Conservation (phyloP, 2,797 vertebrate species). For the Sebastolobus alascanus region DNA sequence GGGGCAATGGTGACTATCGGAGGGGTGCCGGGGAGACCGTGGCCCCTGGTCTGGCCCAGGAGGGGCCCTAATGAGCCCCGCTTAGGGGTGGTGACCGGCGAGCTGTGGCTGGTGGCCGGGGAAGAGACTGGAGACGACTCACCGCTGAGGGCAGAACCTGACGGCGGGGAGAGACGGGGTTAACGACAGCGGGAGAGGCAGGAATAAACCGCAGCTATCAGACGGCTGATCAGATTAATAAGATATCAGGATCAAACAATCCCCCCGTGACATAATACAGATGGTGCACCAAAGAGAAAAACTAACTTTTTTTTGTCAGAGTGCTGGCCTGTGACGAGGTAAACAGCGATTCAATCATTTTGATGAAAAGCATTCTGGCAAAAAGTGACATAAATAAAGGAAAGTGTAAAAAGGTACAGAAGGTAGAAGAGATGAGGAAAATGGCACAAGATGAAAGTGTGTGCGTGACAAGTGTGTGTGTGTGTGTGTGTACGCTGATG, state of each 20-base stretch:
- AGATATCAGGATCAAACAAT: slow-evolving; percentile 42
- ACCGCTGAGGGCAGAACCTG: slow-evolving; percentile 93
- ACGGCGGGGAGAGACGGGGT: slow-evolving; percentile 7
- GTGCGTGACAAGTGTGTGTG: slow-evolving; percentile 11
- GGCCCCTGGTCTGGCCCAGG: slow-evolving; percentile 90
- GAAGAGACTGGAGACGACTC: slow-evolving; percentile 96
- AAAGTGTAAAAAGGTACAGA: slow-evolving; percentile 29
- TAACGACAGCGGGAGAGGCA: slow-evolving; percentile 10
- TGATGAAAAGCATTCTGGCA: slow-evolving; percentile 38
- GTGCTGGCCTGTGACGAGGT: slow-evolving; percentile 30
- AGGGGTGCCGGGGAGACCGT: slow-evolving; percentile 91
- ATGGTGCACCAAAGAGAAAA: slow-evolving; percentile 3
- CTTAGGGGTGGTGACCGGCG: slow-evolving; percentile 94
- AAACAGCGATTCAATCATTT: slow-evolving; percentile 48
- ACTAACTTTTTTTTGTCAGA: slow-evolving; percentile 21
- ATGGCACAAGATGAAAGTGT: slow-evolving; percentile 24
- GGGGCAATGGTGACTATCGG: slow-evolving; percentile 97
- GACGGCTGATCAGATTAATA: slow-evolving; percentile 39
- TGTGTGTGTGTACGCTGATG: not conserved
- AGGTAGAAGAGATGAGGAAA: slow-evolving; percentile 19
- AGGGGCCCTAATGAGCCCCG: slow-evolving; percentile 93
- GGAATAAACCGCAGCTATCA: slow-evolving; percentile 37
- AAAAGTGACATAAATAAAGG: slow-evolving; percentile 47
- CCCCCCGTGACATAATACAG: slow-evolving; percentile 30
- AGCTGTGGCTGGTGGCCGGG: slow-evolving; percentile 96